Conservation (phyloP, 2,797 vertebrate species). For the Gobionotothen gibberifrons region DNA sequence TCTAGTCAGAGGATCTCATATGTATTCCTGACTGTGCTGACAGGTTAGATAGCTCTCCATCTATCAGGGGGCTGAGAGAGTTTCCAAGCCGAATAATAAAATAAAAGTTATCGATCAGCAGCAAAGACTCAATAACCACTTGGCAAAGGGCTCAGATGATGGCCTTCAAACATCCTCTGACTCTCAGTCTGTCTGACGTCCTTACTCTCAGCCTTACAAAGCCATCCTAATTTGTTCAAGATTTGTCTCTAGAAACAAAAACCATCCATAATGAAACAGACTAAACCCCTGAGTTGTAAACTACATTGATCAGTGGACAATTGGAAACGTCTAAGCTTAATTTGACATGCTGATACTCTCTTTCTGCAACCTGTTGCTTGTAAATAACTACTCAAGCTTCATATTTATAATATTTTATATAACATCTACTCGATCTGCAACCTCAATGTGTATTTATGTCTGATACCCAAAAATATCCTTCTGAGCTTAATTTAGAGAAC, state of each 20-base stretch:
- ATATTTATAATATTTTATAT: no score
- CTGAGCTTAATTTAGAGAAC: no score
- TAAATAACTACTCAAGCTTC: no score
- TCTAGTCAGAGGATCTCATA: not conserved
- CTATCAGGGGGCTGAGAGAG: not conserved
- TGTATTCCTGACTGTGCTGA: not conserved
- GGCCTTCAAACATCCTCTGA: not conserved
- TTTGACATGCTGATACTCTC: not conserved
- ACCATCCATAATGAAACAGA: not conserved
- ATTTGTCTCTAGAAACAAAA: not conserved
- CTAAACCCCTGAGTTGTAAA: not conserved
- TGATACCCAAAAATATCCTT: no score
- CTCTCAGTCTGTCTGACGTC: not conserved
- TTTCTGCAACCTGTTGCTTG: not conserved
- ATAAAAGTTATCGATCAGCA: not conserved
- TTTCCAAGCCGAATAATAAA: not conserved
- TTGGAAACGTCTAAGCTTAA: not conserved
- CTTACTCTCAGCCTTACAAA: not conserved
- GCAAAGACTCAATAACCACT: not conserved
- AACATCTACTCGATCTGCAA: no score
- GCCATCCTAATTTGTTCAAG: not conserved
- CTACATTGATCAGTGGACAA: not conserved
- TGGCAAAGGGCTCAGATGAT: not conserved
- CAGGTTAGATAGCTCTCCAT: not conserved
- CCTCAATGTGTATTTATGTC: no score